Conservation (phyloP, 2,797 vertebrate genomes). For the Scyliorhinus canicula region DNA sequence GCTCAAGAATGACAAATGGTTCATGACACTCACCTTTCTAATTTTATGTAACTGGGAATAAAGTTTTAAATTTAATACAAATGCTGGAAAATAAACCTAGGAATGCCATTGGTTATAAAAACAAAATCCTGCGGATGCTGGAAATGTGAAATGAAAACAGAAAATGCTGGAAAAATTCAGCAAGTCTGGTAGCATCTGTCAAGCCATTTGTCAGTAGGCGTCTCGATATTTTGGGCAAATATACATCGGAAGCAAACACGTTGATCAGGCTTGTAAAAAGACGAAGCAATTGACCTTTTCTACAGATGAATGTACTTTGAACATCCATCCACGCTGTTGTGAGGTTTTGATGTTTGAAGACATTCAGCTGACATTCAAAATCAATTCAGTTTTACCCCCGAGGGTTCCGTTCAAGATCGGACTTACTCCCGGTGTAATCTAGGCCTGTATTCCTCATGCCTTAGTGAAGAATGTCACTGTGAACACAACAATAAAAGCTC, state of each 20-base stretch:
- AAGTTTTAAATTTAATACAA: not conserved
- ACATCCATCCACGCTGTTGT: not conserved
- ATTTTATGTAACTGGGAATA: not conserved
- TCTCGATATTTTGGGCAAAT: not conserved
- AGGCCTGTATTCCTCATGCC: not conserved
- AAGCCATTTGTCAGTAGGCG: not conserved
- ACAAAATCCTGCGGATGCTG: too few relatives aligned
- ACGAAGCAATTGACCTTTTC: not conserved
- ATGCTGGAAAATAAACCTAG: not conserved
- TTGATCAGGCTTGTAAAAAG: not conserved
- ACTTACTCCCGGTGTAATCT: not conserved
- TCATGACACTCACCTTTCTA: not conserved
- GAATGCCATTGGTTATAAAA: not conserved
- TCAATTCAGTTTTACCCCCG: not conserved
- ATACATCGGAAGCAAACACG: not conserved
- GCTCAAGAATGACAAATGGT: not conserved
- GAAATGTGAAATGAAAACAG: too few relatives aligned
- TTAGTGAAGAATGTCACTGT: not conserved
- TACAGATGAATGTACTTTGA: not conserved
- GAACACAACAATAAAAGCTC: not conserved
- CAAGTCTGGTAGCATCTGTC: too few relatives aligned
- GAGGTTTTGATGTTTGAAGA: not conserved
- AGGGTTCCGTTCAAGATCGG: not conserved
- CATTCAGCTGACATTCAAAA: not conserved
- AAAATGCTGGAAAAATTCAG: too few relatives aligned